Evolutionary conservation across 2,888 invertebrate genomes (phyloP), one percentile per base, ranked within the genome.

Genomic region (Arge pagana): DNA sequence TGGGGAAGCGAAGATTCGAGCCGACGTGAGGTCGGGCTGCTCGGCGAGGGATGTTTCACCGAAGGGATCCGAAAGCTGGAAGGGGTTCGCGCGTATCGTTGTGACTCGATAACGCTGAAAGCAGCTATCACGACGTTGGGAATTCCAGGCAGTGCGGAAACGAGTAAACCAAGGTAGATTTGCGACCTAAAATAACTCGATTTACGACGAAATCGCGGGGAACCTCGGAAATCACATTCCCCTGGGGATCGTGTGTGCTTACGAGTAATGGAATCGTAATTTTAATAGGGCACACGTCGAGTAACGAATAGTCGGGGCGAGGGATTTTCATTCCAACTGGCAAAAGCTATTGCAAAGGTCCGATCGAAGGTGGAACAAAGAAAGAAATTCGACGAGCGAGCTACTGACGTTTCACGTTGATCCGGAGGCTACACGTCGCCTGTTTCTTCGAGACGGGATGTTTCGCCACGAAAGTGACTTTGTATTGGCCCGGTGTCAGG

Each of bases 381-480:
- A n/a, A n/a, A 3, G 10, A 26, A 26, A 3, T 26, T 26, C n/a
- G 28, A 8, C 10, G 28, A 26, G n/a, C 2, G 10, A 26, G 2
- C 55, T 59, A 41, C 52, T 66, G 37, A 75, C 75, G 72, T 68
- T 72, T 67, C 21, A 80, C 75, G 50, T 72, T 72, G 43, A 80
- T 72, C 48, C 67, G 74, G 50, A 80, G 68, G 19, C 72, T 71
- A 59, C 80, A 80, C 52, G 74, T 76, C 24, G 79, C 74, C 48
- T 78, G 74, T 56, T 76, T 76, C 62, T 80, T 78, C 16, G 79
- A 77, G 13, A 78, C 68, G 2, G 81, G 80, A 67, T 81, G 79
- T 15, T 73, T 71, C 10, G 80, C 81, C 57, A 75, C 77, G 65
- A 82, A 82, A 15, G 76, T 78, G 49, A 83, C 74, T 56, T 77